Conservation (phyloP, 2,113 vertebrate species). For the Sander vitreus region DNA sequence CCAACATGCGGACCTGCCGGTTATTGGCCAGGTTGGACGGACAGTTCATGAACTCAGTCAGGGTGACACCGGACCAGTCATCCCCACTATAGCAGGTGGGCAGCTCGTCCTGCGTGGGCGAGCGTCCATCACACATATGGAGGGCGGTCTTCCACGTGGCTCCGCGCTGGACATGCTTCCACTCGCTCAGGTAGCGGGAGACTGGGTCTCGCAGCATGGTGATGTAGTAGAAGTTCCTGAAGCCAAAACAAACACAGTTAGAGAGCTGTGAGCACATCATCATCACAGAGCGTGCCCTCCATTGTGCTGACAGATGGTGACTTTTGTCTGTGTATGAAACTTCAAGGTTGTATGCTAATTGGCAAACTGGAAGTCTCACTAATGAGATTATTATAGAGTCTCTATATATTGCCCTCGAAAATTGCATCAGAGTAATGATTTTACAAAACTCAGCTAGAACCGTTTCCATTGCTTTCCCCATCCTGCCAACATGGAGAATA, state of each 20-base stretch:
- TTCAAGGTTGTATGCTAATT: slow-evolving; percentile 76
- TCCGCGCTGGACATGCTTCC: slow-evolving; percentile 98
- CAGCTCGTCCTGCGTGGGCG: slow-evolving; percentile 94
- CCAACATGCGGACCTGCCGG: slow-evolving; percentile 97
- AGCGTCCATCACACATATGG: slow-evolving; percentile 96
- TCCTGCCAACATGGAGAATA: slow-evolving; percentile 55
- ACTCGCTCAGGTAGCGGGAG: slow-evolving; percentile 97
- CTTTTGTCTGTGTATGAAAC: slow-evolving; percentile 61
- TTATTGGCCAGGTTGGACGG: slow-evolving; percentile 96
- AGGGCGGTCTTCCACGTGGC: slow-evolving; percentile 98
- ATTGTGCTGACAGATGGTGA: slow-evolving; percentile 75
- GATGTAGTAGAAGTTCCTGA: slow-evolving; percentile 99
- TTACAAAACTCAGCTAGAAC: slow-evolving; percentile 23
- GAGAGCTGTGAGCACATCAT: slow-evolving; percentile 62
- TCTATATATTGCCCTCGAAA: slow-evolving; percentile 61
- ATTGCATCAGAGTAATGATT: slow-evolving; percentile 23
- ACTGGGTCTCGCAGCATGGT: slow-evolving; percentile 98
- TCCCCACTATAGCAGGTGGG: slow-evolving; percentile 95
- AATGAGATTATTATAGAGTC: slow-evolving; percentile 60
- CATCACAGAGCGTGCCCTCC: slow-evolving; percentile 58
- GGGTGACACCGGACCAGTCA: slow-evolving; percentile 95
- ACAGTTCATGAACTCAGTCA: slow-evolving; percentile 96
- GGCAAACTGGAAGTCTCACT: slow-evolving; percentile 55
- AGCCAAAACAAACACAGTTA: slow-evolving; percentile 84
- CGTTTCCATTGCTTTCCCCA: slow-evolving; percentile 35